Base-by-base conservation (phyloP, 2,888 invertebrate species). In the Dryadula phaetusa region DNA sequence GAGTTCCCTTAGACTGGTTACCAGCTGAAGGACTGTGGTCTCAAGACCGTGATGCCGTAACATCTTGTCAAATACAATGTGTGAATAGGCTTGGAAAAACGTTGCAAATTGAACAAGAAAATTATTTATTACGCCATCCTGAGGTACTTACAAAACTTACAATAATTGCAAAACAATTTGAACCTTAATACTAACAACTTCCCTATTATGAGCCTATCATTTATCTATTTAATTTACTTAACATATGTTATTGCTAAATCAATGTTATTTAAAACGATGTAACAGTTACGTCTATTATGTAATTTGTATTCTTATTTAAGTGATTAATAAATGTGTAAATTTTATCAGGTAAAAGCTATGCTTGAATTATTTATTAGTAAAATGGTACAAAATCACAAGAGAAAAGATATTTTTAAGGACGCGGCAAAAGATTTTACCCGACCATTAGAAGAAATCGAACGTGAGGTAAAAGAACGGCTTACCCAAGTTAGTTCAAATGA, bases 71-170 rank as follows among this genome's bases (percentile, higher is more conserved):
- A 64, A 71, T 79, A 1, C 79, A 85, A 60, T 88, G 89, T 65
- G 77, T 77, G 1, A 67, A 71, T 6, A 80, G 88, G 60, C 47
- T 88, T 1, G 85, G 84, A 0, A 80, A 76, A 66, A 80, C 85
- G 0, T 69, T 89, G 14, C 90, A 90, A 71, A 49, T 86, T 14
- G 90, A 90, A 64, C 88, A 91, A 52, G 90, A 91, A 69, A 79
- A 85, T 0, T 91, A 90, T 66, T 66, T 91, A 22, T 70, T 74
- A 0, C 76, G 80, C 60, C 91, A 91, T 69, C 88, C 90, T 12
- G 90, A 91, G 86, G 91, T 90, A 71, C 28, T 28, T 42, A 16
- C 7, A 28, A 22, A n/a, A 12, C 12, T 20, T n/a, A n/a, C n/a
- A n/a, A n/a, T n/a, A n/a, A n/a, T n/a, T n/a, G n/a, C n/a, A n/a